These are phyloP conservation scores for Drosophila virilis DNA, from an alignment of 1,140 invertebrate genomes.

Conservation along the genomic window DNA sequence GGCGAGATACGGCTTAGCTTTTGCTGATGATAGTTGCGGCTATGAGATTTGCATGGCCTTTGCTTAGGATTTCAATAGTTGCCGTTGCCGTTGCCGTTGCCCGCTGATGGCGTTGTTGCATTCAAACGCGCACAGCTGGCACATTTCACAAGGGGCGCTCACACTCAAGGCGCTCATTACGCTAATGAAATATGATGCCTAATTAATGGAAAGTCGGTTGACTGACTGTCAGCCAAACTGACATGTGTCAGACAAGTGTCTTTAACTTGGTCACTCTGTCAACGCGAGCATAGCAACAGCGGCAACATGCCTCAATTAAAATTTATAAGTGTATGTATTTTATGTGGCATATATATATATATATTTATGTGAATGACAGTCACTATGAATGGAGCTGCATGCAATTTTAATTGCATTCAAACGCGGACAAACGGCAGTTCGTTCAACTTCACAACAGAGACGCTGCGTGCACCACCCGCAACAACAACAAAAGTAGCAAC, in stretches of 20 bases:
- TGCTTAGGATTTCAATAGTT: conserved; percentile 60
- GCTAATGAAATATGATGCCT: conserved; percentile 80
- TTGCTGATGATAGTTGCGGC: conserved; percentile 27
- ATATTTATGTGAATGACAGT: conserved; percentile 64
- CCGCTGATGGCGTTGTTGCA: not conserved
- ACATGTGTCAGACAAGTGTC: conserved; percentile 75
- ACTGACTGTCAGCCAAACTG: conserved; percentile 47
- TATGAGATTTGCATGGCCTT: conserved; percentile 42
- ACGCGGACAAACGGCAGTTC: conserved; percentile 66
- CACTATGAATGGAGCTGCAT: conserved; percentile 66
- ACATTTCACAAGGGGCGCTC: conserved; percentile 57
- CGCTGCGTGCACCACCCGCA: conserved; percentile 27
- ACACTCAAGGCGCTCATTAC: conserved; percentile 63
- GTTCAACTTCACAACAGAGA: conserved; percentile 59
- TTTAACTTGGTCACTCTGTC: conserved; percentile 82
- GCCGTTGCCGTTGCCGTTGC: conserved; percentile 25
- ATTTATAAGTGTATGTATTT: conserved; percentile 37
- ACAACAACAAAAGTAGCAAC: conserved; percentile 15
- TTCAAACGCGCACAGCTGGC: conserved; percentile 41
- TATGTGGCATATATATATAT: not conserved
- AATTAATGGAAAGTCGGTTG: conserved; percentile 76
- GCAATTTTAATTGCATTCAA: conserved; percentile 78
- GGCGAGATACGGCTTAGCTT: conserved; percentile 12
- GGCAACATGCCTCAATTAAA: conserved; percentile 73
- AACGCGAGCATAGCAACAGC: conserved; percentile 29